phyloP scores from a whole-genome alignment of 2,888 invertebrate species.

The Melanargia galathea region DNA sequence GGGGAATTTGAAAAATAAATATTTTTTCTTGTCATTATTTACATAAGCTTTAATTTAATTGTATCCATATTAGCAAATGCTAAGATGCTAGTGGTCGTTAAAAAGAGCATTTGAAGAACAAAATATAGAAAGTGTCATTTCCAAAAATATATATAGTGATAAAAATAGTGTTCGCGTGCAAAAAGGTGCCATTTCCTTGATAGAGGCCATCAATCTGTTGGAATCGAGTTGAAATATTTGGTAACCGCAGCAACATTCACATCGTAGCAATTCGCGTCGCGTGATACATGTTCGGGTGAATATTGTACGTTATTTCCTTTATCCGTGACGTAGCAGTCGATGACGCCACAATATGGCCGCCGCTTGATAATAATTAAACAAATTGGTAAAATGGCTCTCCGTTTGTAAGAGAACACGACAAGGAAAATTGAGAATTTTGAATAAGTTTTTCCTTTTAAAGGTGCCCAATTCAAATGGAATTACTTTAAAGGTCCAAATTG shows the following conservation, averaged over 20 bases:
- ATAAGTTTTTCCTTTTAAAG: constrained; percentile 37
- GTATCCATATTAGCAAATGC: background rate
- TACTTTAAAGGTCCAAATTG: constrained; percentile 36
- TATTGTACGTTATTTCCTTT: constrained; percentile 29
- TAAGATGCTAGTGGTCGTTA: background rate
- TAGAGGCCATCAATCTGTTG: constrained; percentile 29
- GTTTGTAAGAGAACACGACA: constrained; percentile 28
- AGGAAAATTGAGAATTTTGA: constrained; percentile 41
- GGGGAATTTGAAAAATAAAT: background rate
- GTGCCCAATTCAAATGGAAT: constrained; percentile 36
- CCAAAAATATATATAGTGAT: background rate
- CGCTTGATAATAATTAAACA: constrained; percentile 12
- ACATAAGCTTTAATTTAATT: background rate
- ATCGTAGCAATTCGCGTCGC: constrained; percentile 29
- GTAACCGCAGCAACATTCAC: constrained; percentile 30
- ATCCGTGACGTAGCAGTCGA: constrained; percentile 23
- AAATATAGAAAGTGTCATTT: background rate
- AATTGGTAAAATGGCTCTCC: constrained; percentile 14
- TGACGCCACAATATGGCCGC: constrained; percentile 17
- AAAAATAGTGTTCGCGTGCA: constrained; percentile 11
- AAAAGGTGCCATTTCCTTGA: constrained; percentile 26
- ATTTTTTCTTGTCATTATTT: background rate
- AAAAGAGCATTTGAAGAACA: background rate
- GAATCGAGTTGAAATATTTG: constrained; percentile 31
- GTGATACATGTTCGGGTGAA: constrained; percentile 28